Evolutionary conservation across 1,140 invertebrate species (phyloP), one percentile per base, ranked within the genome.

Genomic region (Drosophila kurseongensis): DNA sequence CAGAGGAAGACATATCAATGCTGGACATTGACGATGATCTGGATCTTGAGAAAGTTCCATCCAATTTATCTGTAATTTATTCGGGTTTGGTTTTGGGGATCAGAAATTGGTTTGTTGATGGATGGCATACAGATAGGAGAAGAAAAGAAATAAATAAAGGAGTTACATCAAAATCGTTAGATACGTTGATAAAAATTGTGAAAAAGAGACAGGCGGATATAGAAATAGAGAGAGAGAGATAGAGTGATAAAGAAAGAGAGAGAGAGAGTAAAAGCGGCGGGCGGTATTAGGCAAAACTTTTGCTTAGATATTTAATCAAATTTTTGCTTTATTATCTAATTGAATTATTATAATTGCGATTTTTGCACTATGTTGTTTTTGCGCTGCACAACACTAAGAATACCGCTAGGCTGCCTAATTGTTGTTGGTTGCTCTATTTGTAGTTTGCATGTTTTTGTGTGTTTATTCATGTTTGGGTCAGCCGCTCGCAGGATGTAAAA

Each of bases 21-120:
- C 98, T 99, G 76, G 97, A 98, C 96, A 98, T 98, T 93, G 97
- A 98, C 92, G 97, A 98, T 93, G 97, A 98, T 89, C 98, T 95
- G 81, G 98, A 99, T 92, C 98, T 95, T 91, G 98, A 98, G 94
- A 99, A 99, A 81, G 97, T 97, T 92, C 96, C 97, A 94, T 99
- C 98, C 94, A 97, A 95, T 95, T 98, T 98, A 94, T 99, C 98
- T 98, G 90, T 44, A 90, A 91, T 59, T 58, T 69, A 78, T 72
- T 65, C 60, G 52, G 59, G 57, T 51, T 75, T 74, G 50, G 69
- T 61, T 61, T 56, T 41, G 36, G 12, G 35, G 13, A 38, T 52
- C 61, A 69, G 10, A 47, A 67, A 54, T 16, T 51, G 48, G 18
- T 4, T 52, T 60, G 38, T 45, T 54, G 44, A 44, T 56, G 35